Evolutionary conservation across 1,140 invertebrate species (phyloP).

Genomic region (Drosophila pruinosa): DNA sequence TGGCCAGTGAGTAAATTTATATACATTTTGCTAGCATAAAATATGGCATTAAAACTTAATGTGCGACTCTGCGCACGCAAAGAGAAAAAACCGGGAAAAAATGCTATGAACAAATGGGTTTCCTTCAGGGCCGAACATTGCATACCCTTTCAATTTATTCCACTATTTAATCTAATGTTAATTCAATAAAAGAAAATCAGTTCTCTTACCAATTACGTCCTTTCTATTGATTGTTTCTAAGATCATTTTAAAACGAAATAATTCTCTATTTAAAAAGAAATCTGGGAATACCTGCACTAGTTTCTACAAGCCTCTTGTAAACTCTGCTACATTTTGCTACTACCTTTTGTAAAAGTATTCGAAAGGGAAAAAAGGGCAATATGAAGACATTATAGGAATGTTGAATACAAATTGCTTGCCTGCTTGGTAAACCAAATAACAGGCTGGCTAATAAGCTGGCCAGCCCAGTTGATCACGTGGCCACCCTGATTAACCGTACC

Average conservation of each 20-base stretch:
- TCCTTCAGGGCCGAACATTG: neutral
- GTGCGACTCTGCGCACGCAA: slow-evolving; percentile 64
- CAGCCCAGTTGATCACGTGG: slow-evolving; percentile 42
- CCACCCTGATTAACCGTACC: slow-evolving; percentile 49
- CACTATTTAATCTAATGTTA: neutral
- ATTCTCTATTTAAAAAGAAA: no score
- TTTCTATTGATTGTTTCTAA: no score
- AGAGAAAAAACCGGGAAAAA: slow-evolving; percentile 10
- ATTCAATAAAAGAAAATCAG: neutral
- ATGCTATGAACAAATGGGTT: neutral
- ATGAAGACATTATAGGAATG: slow-evolving; percentile 40
- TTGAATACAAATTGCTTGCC: slow-evolving; percentile 40
- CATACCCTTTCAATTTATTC: neutral
- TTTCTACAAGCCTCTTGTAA: no score
- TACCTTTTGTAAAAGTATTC: neutral
- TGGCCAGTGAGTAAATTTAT: slow-evolving; percentile 67
- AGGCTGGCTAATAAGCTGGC: slow-evolving; percentile 55
- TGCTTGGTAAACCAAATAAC: slow-evolving; percentile 51
- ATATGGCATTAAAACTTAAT: slow-evolving; percentile 80
- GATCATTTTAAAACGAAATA: no score
- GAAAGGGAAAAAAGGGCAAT: neutral
- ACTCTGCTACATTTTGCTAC: no score
- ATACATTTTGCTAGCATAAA: slow-evolving; percentile 72
- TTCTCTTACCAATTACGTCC: no score
- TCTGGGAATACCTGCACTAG: no score